A percentile compares a stretch with the other conserved stretches of the same genome.
These are phyloP conservation scores for Misgurnus anguillicaudatus DNA, from an alignment of 2,113 vertebrate species.

Conservation along the genomic window DNA sequence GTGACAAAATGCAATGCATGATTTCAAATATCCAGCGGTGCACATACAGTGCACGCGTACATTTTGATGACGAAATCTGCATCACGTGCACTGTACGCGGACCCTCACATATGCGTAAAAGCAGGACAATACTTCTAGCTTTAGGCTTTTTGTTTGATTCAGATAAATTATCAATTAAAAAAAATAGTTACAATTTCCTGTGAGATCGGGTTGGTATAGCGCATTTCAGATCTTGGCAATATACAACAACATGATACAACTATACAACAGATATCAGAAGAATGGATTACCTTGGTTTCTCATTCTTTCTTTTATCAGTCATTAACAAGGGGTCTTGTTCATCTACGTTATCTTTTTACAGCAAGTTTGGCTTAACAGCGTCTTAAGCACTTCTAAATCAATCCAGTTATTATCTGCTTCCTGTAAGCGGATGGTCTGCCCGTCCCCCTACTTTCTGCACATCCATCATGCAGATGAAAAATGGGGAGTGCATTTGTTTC, in stretches of 20 bases:
- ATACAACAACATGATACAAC: slow-evolving; percentile 50
- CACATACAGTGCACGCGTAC: too few relatives aligned
- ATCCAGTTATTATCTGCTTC: slow-evolving; percentile 19
- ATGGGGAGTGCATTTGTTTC: slow-evolving; percentile 25
- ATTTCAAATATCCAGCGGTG: too few relatives aligned
- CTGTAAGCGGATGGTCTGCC: background rate
- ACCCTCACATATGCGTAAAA: too few relatives aligned
- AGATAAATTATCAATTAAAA: too few relatives aligned
- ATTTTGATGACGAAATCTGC: too few relatives aligned
- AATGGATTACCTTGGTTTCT: background rate
- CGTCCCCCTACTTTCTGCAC: slow-evolving; percentile 12
- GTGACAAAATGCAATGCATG: too few relatives aligned
- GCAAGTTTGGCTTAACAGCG: background rate
- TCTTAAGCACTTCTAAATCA: slow-evolving; percentile 16
- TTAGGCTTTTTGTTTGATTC: too few relatives aligned
- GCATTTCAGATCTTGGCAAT: background rate
- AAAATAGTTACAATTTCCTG: too few relatives aligned
- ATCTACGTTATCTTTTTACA: too few relatives aligned
- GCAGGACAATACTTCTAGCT: too few relatives aligned
- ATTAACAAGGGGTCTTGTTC: background rate
- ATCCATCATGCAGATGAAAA: slow-evolving; percentile 36
- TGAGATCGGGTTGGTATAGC: too few relatives aligned
- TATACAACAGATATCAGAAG: slow-evolving; percentile 33
- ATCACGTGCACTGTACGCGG: too few relatives aligned
- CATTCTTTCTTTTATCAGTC: background rate